Conservation (phyloP, 2,113 vertebrate genomes). For the Alligator sinensis region DNA sequence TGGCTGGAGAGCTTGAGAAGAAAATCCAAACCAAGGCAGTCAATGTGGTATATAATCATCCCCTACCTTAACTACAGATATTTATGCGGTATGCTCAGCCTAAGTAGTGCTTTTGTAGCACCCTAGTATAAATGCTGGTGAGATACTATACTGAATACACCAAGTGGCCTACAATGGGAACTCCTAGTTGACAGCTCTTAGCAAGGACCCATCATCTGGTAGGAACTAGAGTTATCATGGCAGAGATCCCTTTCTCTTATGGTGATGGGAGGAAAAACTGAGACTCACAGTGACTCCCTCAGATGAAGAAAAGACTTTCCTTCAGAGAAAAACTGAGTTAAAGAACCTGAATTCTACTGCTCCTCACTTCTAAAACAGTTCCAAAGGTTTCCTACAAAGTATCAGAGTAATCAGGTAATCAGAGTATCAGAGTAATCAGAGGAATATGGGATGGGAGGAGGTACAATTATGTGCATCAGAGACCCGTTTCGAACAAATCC, state of each 20-base stretch:
- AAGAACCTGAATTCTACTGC: not conserved
- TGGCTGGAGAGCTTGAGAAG: not conserved
- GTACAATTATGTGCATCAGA: fast-evolving
- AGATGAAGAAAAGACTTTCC: not conserved
- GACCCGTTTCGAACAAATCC: not conserved
- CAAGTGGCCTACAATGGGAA: not conserved
- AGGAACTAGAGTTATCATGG: fast-evolving
- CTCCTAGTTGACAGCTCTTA: not conserved
- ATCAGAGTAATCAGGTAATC: not conserved
- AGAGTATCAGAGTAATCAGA: too few species aligned
- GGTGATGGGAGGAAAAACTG: not conserved
- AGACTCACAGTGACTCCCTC: fast-evolving
- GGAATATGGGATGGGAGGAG: not conserved
- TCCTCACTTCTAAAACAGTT: not conserved
- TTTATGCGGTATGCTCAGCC: fast-evolving
- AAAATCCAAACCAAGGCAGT: not conserved
- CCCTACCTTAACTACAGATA: not conserved
- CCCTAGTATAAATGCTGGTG: not conserved
- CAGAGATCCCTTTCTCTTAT: fast-evolving
- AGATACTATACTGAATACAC: not conserved
- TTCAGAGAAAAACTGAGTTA: not conserved
- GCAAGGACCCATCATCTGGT: not conserved
- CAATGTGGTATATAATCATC: not conserved
- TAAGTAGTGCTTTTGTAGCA: not conserved
- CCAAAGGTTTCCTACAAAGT: not conserved